Percentiles rank a stretch among this genome's conserved stretches.
phyloP scores from a whole-genome alignment of 1,140 invertebrate species.

The Camponotus pennsylvanicus region DNA sequence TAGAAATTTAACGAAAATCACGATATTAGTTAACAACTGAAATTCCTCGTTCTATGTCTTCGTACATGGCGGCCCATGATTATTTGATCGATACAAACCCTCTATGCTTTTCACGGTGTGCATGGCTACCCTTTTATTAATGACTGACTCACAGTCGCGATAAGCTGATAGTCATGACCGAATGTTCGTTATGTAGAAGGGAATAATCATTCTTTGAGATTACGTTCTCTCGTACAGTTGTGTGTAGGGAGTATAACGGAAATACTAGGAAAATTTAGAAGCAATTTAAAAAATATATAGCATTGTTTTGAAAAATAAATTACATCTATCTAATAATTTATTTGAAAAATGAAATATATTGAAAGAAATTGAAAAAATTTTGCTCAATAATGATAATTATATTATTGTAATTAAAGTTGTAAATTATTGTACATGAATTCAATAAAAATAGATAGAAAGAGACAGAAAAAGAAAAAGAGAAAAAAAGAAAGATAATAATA shows the following conservation, averaged over 20 bases:
- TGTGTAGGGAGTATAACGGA: slow-evolving; percentile 32
- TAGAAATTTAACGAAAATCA: slow-evolving; percentile 15
- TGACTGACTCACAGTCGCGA: slow-evolving; percentile 75
- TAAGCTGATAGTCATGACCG: slow-evolving; percentile 73
- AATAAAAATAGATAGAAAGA: no score
- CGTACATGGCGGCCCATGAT: slow-evolving; percentile 70
- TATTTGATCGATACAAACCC: slow-evolving; percentile 79
- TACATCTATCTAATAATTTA: neutral
- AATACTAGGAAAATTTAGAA: neutral
- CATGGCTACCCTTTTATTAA: slow-evolving; percentile 71
- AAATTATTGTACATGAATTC: neutral
- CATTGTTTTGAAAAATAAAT: slow-evolving; percentile 11
- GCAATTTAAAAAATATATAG: slow-evolving; percentile 16
- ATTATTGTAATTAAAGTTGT: neutral
- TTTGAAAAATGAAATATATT: neutral
- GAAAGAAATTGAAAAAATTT: neutral
- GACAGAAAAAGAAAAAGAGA: no score
- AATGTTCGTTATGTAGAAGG: slow-evolving; percentile 43
- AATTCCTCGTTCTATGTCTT: slow-evolving; percentile 66
- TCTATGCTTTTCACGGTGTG: slow-evolving; percentile 64
- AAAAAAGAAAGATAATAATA: no score
- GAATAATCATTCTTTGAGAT: slow-evolving; percentile 58
- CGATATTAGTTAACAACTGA: slow-evolving; percentile 29
- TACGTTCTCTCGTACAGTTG: slow-evolving; percentile 32
- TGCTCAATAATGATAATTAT: neutral